Evolutionary conservation across 2,113 vertebrate genomes (phyloP), one percentile per base, ranked within the genome.

Genomic region (Tetrao urogallus): DNA sequence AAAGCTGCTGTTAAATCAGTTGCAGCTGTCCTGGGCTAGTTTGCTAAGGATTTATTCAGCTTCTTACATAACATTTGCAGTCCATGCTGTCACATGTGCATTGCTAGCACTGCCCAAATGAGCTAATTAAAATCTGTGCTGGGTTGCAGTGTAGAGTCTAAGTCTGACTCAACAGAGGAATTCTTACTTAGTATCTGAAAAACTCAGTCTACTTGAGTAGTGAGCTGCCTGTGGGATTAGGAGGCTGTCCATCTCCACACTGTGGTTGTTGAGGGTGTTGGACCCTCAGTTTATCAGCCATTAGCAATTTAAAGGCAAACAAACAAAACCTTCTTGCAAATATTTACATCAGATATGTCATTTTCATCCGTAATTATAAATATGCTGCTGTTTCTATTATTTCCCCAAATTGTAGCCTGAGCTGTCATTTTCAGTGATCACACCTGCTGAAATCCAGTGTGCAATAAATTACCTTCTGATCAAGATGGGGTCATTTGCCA

Each of bases 381-480:
- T 64, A 19, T 38, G 32, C 45, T 63, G 30, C 10, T 75, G 19
- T 61, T 88, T 36, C 34, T 78, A 4, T 72, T 88, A 84, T 63
- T 86, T 83, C 48, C 71, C 52, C 77, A 63, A 95, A 72, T 32
- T 50, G 30, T 77, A 57, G 61, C 75, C 11, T 86, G 42, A 47
- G 78, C 66, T 83, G 48, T 63, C 54, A 13, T 56, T 92, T 93
- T 88, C 90, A 82, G 65, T 79, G 83, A 92, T 91, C 76, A 75
- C 81, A 58, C 81, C 52, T 38, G 32, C 57, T 50, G 83, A 94
- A 82, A 24, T 66, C 86, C 48, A 84, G 66, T 13, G 32, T 76
- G 70, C 57, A 60, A 70, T 60, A 74, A 72, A 76, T 94, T 91
- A 92, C 61, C n/a, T 90, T 65, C 47, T 64, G 71, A 96, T 89